Percentiles rank a stretch among this genome's conserved stretches.
phyloP scores from a whole-genome alignment of 2,113 vertebrate genomes.

The Equus przewalskii region DNA sequence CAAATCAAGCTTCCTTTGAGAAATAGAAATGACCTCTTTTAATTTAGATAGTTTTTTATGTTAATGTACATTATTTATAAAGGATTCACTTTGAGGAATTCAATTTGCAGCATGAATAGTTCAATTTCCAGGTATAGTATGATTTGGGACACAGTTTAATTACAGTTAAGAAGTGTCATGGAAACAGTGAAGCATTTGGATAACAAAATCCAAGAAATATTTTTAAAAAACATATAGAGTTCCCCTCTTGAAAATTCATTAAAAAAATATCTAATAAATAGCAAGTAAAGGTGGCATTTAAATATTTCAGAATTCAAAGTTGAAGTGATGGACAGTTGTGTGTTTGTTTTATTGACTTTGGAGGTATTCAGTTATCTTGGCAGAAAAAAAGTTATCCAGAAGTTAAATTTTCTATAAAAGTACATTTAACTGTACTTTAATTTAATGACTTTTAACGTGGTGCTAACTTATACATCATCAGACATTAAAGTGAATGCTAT shows the following conservation, averaged over 20 bases:
- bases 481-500: slow-evolving; percentile 72
- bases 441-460: slow-evolving; percentile 67
- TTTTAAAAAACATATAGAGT: slow-evolving; percentile 78
- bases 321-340: slow-evolving; percentile 52
- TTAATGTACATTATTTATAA: slow-evolving; percentile 86
- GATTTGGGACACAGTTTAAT: slow-evolving; percentile 86
- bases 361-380: not conserved
- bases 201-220: slow-evolving; percentile 83
- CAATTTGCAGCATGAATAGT: slow-evolving; percentile 89
- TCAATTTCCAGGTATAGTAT: slow-evolving; percentile 87
- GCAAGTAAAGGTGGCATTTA: slow-evolving; percentile 12
- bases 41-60: slow-evolving; percentile 82
- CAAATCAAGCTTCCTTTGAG: slow-evolving; percentile 82
- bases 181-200: slow-evolving; percentile 81
- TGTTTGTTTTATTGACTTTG: slow-evolving; percentile 67
- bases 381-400: not conserved
- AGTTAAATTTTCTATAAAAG: slow-evolving; percentile 64
- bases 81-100: slow-evolving; percentile 86
- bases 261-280: slow-evolving; percentile 68
- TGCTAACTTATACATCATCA: slow-evolving; percentile 62
- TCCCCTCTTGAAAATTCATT: slow-evolving; percentile 73
- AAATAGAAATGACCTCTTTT: slow-evolving; percentile 80
- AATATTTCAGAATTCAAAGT: slow-evolving; percentile 67
- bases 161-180: slow-evolving; percentile 85
- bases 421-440: not conserved